Evolutionary conservation across 2,888 invertebrate species (phyloP), one percentile per base, ranked within the genome.

Genomic region (Oscheius sp.): DNA sequence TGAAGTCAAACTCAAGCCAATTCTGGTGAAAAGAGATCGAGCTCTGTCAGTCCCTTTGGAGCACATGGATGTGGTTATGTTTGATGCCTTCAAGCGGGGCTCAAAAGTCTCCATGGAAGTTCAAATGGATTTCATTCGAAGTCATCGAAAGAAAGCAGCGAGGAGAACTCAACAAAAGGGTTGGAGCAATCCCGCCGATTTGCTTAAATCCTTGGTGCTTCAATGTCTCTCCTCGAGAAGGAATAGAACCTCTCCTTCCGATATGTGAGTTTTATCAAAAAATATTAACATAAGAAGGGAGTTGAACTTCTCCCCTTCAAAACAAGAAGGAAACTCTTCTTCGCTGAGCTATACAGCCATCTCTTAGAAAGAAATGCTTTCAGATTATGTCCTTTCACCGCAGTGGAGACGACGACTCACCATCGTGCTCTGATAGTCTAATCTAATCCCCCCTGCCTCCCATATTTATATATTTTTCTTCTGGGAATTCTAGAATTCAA

Each of bases 11-110:
- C 45, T 64, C 6, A 39, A 70, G 3, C 77, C 77, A 15, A 77
- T 77, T 50, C 55, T 77, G 8, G 67, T 74, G 25, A 65, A 71
- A 8, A 67, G 69, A 2, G 55, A 39, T 12, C 42, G 73, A 12
- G 57, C 61, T 0, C 17, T 52, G 3, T 69, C 69, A 2, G 27
- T 69, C 29, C 73, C 78, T 1, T 61, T 76, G 23, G 50, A 70
- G 1, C 80, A 82, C 50, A 82, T 82, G 82, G 81, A 82, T 64
- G 82, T 77, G 48, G 76, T 78, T 23, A 73, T 75, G 17, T 82
- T 82, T 63, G 71, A 66, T 39, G 82, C 82, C 3, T 82, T 82
- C 79, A 66, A 80, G 25, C 53, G 79, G 37, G 82, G 82, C 1
- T 74, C 74, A 6, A 68, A 68, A 64, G 71, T 78, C 64, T 74